Base-by-base conservation (phyloP, 1,140 invertebrate species). In the Helicoverpa zea region DNA sequence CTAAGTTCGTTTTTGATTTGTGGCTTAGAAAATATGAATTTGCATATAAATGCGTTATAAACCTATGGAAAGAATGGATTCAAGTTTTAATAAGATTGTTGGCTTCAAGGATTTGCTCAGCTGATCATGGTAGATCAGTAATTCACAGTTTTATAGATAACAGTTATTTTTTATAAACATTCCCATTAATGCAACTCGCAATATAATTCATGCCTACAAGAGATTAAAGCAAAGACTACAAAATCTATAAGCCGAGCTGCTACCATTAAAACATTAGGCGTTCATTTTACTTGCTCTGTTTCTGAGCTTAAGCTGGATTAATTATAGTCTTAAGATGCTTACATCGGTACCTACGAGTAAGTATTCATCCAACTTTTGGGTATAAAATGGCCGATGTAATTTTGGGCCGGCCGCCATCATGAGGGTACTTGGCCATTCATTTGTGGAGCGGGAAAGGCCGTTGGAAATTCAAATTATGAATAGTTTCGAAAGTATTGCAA, bases 251-350 rank as follows among this genome's bases (percentile, higher is more conserved):
- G n/a, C 9, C 3, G n/a, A 54, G 52, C 7, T 30, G 18, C 16
- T 47, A n/a, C n/a, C 61, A 43, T 16, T 43, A 1, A 56, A 56
- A 66, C 43, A 18, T 23, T 73, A 30, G 7, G 23, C 51, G 13
- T 73, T 56, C 7, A 73, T 73, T 73, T 58, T 51, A 29, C 51
- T 58, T 18, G 7, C 13, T 10, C 16, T 58, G 35, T 73, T 73
- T n/a, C 3, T 58, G 13, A 35, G 52, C 51, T 73, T 73, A 73
- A 58, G 52, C 43, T 58, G 70, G 70, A 58, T 73, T 73, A 73
- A 73, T 73, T 73, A 54, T 43, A 73, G 70, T 58, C 52, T 73
- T 73, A 73, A 73, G 68, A 35, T 51, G 51, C 51, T 72, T 72
- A 72, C 51, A 68, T 29, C 66, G 54, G 49, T 72, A 72, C 23